Evolutionary conservation across 2,888 invertebrate genomes (phyloP), one percentile per base, ranked within the genome.

Genomic region (Daptonema setosum): DNA sequence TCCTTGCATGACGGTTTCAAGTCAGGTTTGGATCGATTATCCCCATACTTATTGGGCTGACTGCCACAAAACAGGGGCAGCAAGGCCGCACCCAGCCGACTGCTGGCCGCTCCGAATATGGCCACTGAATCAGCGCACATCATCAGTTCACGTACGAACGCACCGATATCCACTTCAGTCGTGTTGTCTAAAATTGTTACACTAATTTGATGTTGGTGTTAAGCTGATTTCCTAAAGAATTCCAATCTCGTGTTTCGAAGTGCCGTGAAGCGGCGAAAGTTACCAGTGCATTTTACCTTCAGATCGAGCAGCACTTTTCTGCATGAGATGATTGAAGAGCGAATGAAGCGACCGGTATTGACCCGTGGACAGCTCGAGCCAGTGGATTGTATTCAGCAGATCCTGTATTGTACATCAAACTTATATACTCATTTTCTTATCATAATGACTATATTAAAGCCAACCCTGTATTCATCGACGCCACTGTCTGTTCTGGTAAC

Each of bases 271-370:
- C n/a, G n/a, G n/a, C n/a, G n/a, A n/a, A n/a, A n/a, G n/a, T n/a
- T n/a, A n/a, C n/a, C n/a, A n/a, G n/a, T n/a, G n/a, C n/a, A n/a
- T n/a, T n/a, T n/a, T n/a, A n/a, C n/a, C n/a, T n/a, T n/a, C n/a
- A n/a, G n/a, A n/a, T n/a, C n/a, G n/a, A n/a, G n/a, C n/a, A n/a
- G n/a, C n/a, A n/a, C n/a, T n/a, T n/a, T n/a, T 20, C 48, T 48
- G 11, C 22, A 22, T 22, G 11, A 28, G 14, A 14, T 3, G 25
- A 29, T 24, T 30, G 22, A 54, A 41, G 14, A 47, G 55, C 20
- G 55, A 24, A 8, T 22, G 35, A 2, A 55, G 25, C 22, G 55
- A n/a, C 2, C 55, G 55, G 29, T 43, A 55, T 22, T 55, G 55
- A n/a, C 25, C 29, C 26, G 28, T 29, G 17, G 48, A 28, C n/a